Base-by-base conservation (phyloP, 2,113 vertebrate genomes). In the Leptobrachium leishanense region DNA sequence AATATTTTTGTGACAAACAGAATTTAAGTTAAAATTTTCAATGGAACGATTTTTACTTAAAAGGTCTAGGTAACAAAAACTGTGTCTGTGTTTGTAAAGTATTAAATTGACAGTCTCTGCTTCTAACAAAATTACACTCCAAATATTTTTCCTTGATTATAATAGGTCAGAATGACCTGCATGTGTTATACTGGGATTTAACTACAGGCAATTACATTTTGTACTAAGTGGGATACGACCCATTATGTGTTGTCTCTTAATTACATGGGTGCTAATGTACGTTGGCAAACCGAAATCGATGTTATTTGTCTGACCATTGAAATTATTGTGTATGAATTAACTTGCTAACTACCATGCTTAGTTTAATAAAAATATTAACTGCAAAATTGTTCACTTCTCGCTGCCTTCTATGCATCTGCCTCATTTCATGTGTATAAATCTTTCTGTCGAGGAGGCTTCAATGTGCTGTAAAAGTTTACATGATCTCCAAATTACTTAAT, bases 91-190 rank as follows among this genome's bases (percentile, higher is more conserved):
- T 79, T 55, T 74, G 63, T 42, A 68, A 73, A 81, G n/a, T 68
- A 50, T n/a, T 68, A 63, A 68, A 74, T 81, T 74, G 53, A 81
- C 68, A 50, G 5, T 10, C 13, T n/a, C 54, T 74, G 65, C 67
- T 74, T 44, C 12, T 39, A 53, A 50, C 71, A 62, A 31, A 74
- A 81, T 81, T 74, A 68, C 7, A 65, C 64, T 73, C 71, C 65
- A 74, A 74, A 68, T 74, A 74, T 74, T 81, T 68, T 81, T 81
- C 63, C 72, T 80, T 7, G 43, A n/a, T 44, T 13, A 68, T 43
- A 74, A 59, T 13, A 41, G 78, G 71, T 68, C 78, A 81, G 41
- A 20, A 40, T 74, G 72, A 81, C 78, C 78, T 81, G 78, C 8
- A 62, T 74, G 65, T 57, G 70, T 57, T 66, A 41, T 39, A 40